These are phyloP conservation scores for Leucosticte australis DNA, from an alignment of 2,113 vertebrate genomes.

Conservation along the genomic window DNA sequence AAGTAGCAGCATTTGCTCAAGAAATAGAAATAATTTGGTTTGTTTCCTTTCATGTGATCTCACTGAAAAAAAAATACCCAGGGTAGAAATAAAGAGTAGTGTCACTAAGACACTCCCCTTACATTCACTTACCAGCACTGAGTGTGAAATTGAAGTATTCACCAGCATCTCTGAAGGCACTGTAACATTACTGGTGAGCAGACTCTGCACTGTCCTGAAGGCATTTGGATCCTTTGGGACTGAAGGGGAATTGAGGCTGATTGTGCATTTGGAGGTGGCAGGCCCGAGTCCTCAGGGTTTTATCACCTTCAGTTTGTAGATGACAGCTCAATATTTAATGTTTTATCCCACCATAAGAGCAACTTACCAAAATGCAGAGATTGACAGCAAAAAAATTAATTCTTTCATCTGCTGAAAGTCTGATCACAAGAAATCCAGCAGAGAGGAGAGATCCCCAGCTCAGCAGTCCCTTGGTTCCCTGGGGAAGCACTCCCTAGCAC, in stretches of 20 bases:
- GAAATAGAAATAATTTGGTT: not conserved
- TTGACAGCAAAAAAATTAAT: not conserved
- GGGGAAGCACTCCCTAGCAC: not conserved
- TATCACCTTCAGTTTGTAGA: not conserved
- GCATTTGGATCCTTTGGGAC: not conserved
- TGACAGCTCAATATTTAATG: not conserved
- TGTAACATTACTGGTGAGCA: not conserved
- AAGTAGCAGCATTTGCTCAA: not conserved
- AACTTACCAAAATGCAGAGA: not conserved
- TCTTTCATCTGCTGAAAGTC: not conserved
- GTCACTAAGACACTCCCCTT: not conserved
- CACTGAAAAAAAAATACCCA: not conserved
- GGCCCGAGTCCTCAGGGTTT: not conserved
- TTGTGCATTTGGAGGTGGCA: not conserved
- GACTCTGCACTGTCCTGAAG: not conserved
- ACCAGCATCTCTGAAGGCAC: not conserved
- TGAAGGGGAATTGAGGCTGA: not conserved
- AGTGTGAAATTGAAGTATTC: not conserved
- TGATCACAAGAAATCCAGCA: not conserved
- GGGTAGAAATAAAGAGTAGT: not conserved
- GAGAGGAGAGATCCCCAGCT: not conserved
- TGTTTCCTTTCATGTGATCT: not conserved
- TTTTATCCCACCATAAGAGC: not conserved
- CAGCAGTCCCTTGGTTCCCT: not conserved
- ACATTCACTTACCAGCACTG: not conserved